These are phyloP conservation scores for Esox masquinongy DNA, from an alignment of 2,797 vertebrate genomes.

Conservation along the genomic window DNA sequence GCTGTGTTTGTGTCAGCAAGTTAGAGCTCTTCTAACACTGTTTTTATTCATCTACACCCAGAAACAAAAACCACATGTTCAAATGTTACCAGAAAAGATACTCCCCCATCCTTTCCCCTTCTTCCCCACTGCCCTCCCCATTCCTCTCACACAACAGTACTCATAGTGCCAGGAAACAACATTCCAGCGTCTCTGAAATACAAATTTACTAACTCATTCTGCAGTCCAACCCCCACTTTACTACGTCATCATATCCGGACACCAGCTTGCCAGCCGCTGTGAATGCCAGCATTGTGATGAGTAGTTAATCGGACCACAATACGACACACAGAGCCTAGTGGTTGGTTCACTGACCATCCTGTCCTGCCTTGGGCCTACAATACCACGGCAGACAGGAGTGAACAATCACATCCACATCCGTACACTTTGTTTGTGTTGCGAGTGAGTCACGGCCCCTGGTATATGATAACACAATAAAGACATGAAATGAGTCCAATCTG, in stretches of 20 bases:
- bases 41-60: not conserved
- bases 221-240: not conserved
- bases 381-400: not conserved
- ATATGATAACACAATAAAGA: not conserved
- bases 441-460: not conserved
- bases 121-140: not conserved
- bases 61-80: not conserved
- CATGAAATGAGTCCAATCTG: not conserved
- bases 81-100: not conserved
- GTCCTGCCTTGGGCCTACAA: not conserved
- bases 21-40: constrained; percentile 33
- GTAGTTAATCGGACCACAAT: not conserved
- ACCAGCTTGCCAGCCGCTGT: not conserved
- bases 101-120: not conserved
- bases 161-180: not conserved
- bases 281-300: not conserved
- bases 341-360: not conserved
- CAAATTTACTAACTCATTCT: not conserved
- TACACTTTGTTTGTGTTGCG: not conserved
- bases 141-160: not conserved
- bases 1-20: constrained; percentile 42
- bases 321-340: not conserved
- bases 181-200: not conserved
- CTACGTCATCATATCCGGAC: not conserved
- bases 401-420: not conserved